phyloP scores from a whole-genome alignment of 2,888 invertebrate genomes.

The Beris chalybata region DNA sequence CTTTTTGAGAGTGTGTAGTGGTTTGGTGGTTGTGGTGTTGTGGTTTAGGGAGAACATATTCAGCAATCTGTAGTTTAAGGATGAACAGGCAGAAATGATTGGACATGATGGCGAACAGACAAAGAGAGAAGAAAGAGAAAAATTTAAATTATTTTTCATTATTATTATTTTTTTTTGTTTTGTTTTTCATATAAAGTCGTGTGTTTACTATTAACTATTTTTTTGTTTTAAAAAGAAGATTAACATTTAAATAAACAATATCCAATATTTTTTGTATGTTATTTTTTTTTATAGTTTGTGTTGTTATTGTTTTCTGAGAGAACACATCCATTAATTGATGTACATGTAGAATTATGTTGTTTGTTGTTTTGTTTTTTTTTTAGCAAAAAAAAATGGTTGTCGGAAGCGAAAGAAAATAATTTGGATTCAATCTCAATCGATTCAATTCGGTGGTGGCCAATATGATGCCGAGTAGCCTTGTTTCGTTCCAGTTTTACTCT shows the following conservation, averaged over 20 bases:
- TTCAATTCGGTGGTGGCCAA: slow-evolving; percentile 57
- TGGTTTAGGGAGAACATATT: too few species aligned
- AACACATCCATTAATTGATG: slow-evolving; percentile 38
- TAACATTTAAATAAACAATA: slow-evolving; percentile 30
- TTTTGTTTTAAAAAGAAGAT: slow-evolving; percentile 12
- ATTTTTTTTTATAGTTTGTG: slow-evolving; percentile 13
- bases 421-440: neutral
- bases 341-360: slow-evolving; percentile 29
- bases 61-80: too few species aligned
- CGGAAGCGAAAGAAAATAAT: neutral
- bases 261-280: slow-evolving; percentile 23
- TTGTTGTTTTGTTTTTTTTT: neutral
- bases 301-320: slow-evolving; percentile 24
- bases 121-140: too few species aligned
- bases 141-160: too few species aligned
- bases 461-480: slow-evolving; percentile 57
- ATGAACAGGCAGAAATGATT: too few species aligned
- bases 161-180: too few species aligned
- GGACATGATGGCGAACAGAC: too few species aligned
- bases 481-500: slow-evolving; percentile 56
- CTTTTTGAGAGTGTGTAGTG: too few species aligned
- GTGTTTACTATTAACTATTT: slow-evolving; percentile 12
- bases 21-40: too few species aligned
- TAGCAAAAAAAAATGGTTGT: neutral
- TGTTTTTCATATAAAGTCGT: neutral